Evolutionary conservation across 2,888 invertebrate species (phyloP).

Genomic region (Brenthis hecate): DNA sequence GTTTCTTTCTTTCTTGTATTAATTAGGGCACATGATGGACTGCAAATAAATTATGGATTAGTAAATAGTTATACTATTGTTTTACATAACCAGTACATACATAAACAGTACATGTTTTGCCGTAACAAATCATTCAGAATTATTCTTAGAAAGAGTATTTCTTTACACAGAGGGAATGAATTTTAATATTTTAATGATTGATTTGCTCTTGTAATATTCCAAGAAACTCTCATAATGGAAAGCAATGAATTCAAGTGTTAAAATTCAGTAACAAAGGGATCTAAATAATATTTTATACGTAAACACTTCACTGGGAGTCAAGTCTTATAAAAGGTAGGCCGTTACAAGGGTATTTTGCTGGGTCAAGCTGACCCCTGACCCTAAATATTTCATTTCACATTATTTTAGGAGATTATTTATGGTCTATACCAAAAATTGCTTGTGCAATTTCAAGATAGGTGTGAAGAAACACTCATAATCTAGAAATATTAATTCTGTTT

Average conservation of each 20-base stretch:
- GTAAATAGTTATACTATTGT: too few relatives aligned
- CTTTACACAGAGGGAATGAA: too few relatives aligned
- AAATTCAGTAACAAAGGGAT: slow-evolving; percentile 26
- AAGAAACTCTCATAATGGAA: not conserved
- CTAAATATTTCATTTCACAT: slow-evolving; percentile 41
- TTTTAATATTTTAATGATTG: not conserved
- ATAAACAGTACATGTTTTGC: too few relatives aligned
- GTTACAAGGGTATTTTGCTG: slow-evolving; percentile 36
- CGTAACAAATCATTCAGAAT: too few relatives aligned
- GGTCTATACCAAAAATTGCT: slow-evolving; percentile 28
- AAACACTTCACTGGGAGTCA: slow-evolving; percentile 29
- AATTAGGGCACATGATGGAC: too few relatives aligned
- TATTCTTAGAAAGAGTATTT: too few relatives aligned
- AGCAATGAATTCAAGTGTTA: slow-evolving; percentile 19
- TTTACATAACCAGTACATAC: too few relatives aligned
- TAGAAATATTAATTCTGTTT: slow-evolving; percentile 17
- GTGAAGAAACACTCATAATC: not conserved
- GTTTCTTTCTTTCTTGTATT: too few relatives aligned
- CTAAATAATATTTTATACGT: slow-evolving; percentile 37
- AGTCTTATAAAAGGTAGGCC: slow-evolving; percentile 32
- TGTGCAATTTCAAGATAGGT: slow-evolving; percentile 20
- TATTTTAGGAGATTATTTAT: slow-evolving; percentile 42
- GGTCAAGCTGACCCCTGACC: slow-evolving; percentile 33
- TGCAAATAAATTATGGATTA: too few relatives aligned
- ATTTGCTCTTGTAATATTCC: not conserved